Conservation (phyloP, 2,797 vertebrate genomes). For the Gymnoscopelus braueri region DNA sequence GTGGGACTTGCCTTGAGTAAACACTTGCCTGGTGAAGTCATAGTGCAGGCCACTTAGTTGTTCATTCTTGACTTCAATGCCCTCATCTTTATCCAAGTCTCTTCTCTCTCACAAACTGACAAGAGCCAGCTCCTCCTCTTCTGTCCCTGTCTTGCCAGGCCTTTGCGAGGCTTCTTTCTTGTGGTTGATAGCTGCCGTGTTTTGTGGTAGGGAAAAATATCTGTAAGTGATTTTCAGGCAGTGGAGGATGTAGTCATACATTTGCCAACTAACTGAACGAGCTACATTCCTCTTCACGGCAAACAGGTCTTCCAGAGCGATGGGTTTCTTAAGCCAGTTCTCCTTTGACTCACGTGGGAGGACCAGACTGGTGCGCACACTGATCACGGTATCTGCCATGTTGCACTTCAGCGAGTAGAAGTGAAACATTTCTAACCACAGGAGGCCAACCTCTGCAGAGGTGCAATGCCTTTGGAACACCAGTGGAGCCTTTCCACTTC, state of each 20-base stretch:
- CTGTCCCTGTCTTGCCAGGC: slow-evolving; percentile 23
- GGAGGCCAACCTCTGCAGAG: slow-evolving; percentile 81
- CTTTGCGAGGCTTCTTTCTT: slow-evolving; percentile 26
- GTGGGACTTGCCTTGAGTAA: slow-evolving; percentile 93
- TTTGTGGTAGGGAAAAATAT: slow-evolving; percentile 91
- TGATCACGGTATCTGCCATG: slow-evolving; percentile 90
- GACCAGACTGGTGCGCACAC: slow-evolving; percentile 85
- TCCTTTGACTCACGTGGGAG: slow-evolving; percentile 90
- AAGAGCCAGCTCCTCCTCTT: slow-evolving; percentile 54
- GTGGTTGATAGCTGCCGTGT: slow-evolving; percentile 55
- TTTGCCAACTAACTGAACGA: slow-evolving; percentile 90
- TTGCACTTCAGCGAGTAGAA: slow-evolving; percentile 94
- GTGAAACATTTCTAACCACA: slow-evolving; percentile 94
- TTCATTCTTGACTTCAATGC: slow-evolving; percentile 36
- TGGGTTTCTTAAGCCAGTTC: slow-evolving; percentile 94
- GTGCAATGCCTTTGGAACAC: slow-evolving; percentile 76
- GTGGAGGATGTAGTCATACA: slow-evolving; percentile 92
- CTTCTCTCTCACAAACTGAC: slow-evolving; percentile 24
- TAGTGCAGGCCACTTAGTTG: slow-evolving; percentile 72
- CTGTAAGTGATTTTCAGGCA: slow-evolving; percentile 94
- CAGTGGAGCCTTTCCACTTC: slow-evolving; percentile 87
- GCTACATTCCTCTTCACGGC: slow-evolving; percentile 94
- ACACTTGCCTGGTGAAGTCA: slow-evolving; percentile 86
- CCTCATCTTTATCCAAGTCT: slow-evolving; percentile 19
- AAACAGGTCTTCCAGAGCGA: slow-evolving; percentile 96